Evolutionary conservation across 2,113 vertebrate genomes (phyloP).

Genomic region (Fukomys damarensis): DNA sequence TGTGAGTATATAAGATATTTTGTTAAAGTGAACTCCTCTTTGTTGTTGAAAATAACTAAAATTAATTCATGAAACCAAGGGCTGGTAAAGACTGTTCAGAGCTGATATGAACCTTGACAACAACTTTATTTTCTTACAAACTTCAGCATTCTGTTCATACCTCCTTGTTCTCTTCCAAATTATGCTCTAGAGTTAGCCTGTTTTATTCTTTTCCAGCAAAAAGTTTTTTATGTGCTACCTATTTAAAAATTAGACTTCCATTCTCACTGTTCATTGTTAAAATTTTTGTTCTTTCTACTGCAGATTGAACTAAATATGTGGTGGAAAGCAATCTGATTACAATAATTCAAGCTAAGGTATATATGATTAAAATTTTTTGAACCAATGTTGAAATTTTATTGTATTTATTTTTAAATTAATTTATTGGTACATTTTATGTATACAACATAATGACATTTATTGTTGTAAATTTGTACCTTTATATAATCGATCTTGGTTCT

Average conservation of each 20-base stretch:
- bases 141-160: background rate
- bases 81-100: background rate
- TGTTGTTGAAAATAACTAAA: constrained; percentile 41
- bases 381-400: no score
- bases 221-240: background rate
- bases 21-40: constrained; percentile 26
- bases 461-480: no score
- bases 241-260: background rate
- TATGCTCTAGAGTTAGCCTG: background rate
- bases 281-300: background rate
- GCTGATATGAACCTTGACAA: background rate
- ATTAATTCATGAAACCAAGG: constrained; percentile 14
- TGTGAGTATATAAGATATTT: constrained; percentile 24
- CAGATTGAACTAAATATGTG: background rate
- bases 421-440: no score
- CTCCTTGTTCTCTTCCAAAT: background rate
- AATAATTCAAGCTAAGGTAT: constrained; percentile 13
- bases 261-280: constrained; percentile 4
- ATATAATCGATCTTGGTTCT: no score
- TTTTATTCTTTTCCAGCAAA: constrained; percentile 20
- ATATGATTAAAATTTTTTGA: background rate
- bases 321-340: constrained; percentile 14
- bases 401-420: no score
- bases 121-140: constrained; percentile 42
- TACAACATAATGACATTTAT: no score